A percentile compares a stretch with the other conserved stretches of the same genome.
Evolutionary conservation across 2,113 vertebrate species (phyloP).

Genomic region (Tachuris rubrigastra): DNA sequence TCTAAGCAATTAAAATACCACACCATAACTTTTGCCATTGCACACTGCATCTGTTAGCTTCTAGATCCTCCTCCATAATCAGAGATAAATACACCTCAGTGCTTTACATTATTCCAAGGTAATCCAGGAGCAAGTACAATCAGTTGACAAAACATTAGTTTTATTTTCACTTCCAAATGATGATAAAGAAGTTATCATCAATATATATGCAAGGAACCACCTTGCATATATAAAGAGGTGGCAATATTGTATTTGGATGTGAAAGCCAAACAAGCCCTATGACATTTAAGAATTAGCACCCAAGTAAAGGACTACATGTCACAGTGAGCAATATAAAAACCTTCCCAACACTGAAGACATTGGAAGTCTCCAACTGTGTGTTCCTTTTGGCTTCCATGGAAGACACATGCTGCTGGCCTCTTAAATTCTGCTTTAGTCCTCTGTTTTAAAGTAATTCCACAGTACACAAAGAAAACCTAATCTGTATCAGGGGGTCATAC

Average conservation of each 20-base stretch:
- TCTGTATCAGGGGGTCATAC: fast-evolving
- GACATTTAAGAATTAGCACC: neutral
- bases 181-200: neutral
- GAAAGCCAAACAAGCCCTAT: neutral
- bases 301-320: neutral
- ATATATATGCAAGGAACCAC: neutral
- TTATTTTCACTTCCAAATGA: neutral
- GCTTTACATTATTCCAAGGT: neutral
- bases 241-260: neutral
- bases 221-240: neutral
- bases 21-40: neutral
- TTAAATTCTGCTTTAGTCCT: neutral
- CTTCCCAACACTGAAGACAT: neutral
- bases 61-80: neutral
- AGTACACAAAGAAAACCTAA: neutral
- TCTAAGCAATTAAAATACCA: neutral
- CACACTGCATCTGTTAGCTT: neutral
- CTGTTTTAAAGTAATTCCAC: neutral
- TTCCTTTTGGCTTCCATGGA: neutral
- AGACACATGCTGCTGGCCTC: neutral
- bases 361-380: neutral
- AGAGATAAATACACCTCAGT: neutral
- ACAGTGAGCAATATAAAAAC: neutral
- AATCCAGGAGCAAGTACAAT: neutral
- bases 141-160: neutral